Percentiles rank a stretch among this genome's conserved stretches.
Evolutionary conservation across 2,113 vertebrate genomes (phyloP).

Genomic region (Colaptes auratus): DNA sequence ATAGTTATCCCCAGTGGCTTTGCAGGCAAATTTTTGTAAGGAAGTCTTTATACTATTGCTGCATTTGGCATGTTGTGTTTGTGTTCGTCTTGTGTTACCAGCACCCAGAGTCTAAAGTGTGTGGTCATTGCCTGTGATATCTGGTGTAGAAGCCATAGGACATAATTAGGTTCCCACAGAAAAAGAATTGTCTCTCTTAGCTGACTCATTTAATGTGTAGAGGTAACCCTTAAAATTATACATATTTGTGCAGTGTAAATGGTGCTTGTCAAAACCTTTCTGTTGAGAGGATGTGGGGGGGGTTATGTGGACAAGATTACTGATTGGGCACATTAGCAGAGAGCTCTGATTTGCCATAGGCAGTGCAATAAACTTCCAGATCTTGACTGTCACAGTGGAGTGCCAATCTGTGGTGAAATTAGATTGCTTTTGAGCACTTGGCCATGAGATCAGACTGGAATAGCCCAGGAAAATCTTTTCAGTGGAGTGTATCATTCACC

Average conservation of each 20-base stretch:
- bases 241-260: background rate
- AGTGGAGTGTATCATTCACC: background rate
- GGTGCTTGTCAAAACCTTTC: background rate
- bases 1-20: background rate
- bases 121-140: background rate
- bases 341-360: constrained; percentile 21
- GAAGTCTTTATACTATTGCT: background rate
- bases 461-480: background rate
- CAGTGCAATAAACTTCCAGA: background rate
- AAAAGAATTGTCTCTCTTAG: background rate
- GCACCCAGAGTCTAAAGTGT: background rate
- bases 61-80: background rate
- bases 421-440: background rate
- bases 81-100: background rate
- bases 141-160: background rate
- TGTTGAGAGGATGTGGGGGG: background rate
- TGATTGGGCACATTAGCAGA: background rate
- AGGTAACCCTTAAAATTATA: constrained; percentile 10
- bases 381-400: background rate
- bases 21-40: background rate
- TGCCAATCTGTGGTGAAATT: background rate
- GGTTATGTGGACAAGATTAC: background rate
- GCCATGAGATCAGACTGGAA: background rate
- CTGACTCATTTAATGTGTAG: background rate
- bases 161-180: background rate